Evolutionary conservation across 2,113 vertebrate genomes (phyloP).

Genomic region (Accipiter cooperii): DNA sequence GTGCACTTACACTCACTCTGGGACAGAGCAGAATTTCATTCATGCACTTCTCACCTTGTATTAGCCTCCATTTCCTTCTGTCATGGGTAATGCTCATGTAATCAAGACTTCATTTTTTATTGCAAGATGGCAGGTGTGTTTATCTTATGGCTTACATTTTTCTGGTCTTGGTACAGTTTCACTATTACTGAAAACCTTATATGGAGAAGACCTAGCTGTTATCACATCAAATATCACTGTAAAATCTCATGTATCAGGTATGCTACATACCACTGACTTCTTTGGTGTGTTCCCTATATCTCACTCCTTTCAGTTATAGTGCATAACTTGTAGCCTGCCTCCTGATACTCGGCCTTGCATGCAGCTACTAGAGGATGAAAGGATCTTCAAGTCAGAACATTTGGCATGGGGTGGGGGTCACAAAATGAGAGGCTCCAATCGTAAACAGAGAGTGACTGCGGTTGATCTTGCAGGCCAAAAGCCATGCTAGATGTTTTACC

Average conservation of each 20-base stretch:
- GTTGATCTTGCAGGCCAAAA: background rate
- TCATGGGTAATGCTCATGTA: background rate
- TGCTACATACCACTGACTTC: background rate
- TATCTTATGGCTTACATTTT: background rate
- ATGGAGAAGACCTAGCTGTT: background rate
- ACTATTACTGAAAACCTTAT: background rate
- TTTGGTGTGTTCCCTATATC: background rate
- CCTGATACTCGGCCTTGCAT: background rate
- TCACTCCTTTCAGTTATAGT: background rate
- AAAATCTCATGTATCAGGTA: background rate
- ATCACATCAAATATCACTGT: background rate
- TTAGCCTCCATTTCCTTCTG: background rate
- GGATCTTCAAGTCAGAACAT: background rate
- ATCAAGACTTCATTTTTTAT: background rate
- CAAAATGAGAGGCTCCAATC: background rate
- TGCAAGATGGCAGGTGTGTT: background rate
- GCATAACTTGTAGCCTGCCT: background rate
- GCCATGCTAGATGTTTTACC: background rate
- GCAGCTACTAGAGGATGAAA: background rate
- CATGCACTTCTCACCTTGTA: background rate
- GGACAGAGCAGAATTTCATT: background rate
- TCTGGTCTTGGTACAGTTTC: background rate
- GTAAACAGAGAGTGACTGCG: background rate
- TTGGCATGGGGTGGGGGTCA: background rate
- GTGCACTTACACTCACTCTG: background rate